These are phyloP conservation scores for Lasiommata megera DNA, from an alignment of 2,888 invertebrate genomes.

Conservation along the genomic window DNA sequence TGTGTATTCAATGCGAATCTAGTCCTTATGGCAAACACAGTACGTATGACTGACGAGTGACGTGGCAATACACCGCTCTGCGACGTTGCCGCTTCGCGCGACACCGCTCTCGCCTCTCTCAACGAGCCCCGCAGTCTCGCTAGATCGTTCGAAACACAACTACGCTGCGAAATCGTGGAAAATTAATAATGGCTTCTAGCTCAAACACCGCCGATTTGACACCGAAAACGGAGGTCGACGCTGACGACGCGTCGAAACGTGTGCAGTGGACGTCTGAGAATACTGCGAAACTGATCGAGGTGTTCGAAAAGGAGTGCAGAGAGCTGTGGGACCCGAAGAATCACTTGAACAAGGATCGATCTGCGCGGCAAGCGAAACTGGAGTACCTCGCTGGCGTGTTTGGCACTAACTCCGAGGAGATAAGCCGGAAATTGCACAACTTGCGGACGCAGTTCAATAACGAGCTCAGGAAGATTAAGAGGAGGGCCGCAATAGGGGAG, in stretches of 20 bases:
- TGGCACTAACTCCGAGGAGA: slow-evolving; percentile 62
- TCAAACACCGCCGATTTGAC: slow-evolving; percentile 57
- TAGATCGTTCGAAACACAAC: slow-evolving; percentile 61
- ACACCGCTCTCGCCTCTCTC: slow-evolving; percentile 67
- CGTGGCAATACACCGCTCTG: slow-evolving; percentile 31
- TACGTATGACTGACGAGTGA: neutral
- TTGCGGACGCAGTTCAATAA: slow-evolving; percentile 69
- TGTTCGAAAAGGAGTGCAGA: slow-evolving; percentile 60
- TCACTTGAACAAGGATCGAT: slow-evolving; percentile 53
- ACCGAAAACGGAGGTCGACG: slow-evolving; percentile 60
- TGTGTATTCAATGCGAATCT: neutral
- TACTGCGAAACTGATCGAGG: slow-evolving; percentile 60
- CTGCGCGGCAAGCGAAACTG: slow-evolving; percentile 49
- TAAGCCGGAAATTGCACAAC: slow-evolving; percentile 68
- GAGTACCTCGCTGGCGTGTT: slow-evolving; percentile 63
- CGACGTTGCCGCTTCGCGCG: slow-evolving; percentile 63
- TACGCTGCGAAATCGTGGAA: slow-evolving; percentile 43
- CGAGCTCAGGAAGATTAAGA: slow-evolving; percentile 67
- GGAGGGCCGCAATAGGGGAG: slow-evolving; percentile 43
- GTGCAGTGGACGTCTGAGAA: slow-evolving; percentile 60
- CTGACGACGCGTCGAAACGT: slow-evolving; percentile 45
- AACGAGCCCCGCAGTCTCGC: slow-evolving; percentile 66
- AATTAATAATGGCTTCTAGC: slow-evolving; percentile 59
- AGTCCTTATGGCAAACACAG: neutral
- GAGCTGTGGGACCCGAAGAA: slow-evolving; percentile 67